Evolutionary conservation across 2,888 invertebrate genomes (phyloP), one percentile per base, ranked within the genome.

Genomic region (Cantharis lateralis): DNA sequence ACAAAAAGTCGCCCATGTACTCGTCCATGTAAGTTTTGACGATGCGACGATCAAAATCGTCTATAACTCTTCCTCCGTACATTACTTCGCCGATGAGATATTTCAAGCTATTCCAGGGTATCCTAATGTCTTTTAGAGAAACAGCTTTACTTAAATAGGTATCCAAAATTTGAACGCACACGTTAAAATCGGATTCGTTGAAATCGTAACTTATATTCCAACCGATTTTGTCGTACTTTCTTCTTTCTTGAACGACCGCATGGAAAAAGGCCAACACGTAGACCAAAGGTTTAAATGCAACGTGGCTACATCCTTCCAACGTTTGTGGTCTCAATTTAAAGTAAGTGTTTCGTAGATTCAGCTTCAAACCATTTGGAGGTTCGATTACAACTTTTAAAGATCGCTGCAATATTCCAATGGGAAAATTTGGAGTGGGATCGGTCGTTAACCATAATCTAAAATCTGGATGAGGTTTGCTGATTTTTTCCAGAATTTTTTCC

Each of bases 161-260:
- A 80, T 94, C 93, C 78, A 98, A 89, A 79, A 98, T 96, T 86
- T 93, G 93, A 84, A 95, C 92, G 88, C 96, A 96, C 32, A 97
- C 96, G 78, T 93, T 92, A 87, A 97, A 97, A 88, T 98, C 98
- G 0, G 96, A 95, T 88, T 97, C 95, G 87, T 96, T 96, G 89
- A 98, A 98, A 88, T 98, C 97, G 87, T 98, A 98, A 72, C 92
- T 91, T 80, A 97, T 95, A 87, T 98, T 98, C 97, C 97, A 98
- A 0, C 98, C 98, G 75, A 97, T 94, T 89, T 97, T 97, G 84
- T 95, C 96, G 87, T 97, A 98, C 86, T 96, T 97, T 80, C 96
- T 92, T 68, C 98, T 91, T 87, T 98, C 98, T 90, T 95, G 95
- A 0, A 97, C 94, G 0, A 97, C 97, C 10, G 96, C 97, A 87